Percentiles rank a stretch among this genome's conserved stretches.
These are phyloP conservation scores for Campoletis raptor DNA, from an alignment of 2,888 invertebrate genomes.

Conservation along the genomic window DNA sequence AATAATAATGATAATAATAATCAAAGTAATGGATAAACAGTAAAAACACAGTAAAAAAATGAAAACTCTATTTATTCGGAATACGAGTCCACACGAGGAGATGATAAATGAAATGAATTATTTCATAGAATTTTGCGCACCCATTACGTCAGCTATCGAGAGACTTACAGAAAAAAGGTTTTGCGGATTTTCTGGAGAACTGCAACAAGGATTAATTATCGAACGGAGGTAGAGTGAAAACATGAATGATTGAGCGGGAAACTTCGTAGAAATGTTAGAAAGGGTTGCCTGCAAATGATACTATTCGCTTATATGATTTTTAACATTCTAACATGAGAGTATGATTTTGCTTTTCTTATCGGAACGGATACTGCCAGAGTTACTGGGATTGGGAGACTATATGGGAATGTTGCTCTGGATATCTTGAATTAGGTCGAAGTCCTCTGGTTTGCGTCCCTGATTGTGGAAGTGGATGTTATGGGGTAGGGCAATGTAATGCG, in stretches of 20 bases:
- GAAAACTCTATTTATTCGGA: background rate
- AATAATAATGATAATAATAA: background rate
- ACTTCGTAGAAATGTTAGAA: background rate
- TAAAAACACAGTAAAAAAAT: no score
- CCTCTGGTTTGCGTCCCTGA: conserved; percentile 14
- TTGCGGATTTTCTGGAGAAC: conserved; percentile 15
- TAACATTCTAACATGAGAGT: background rate
- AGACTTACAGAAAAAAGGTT: conserved; percentile 34
- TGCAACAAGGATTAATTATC: conserved; percentile 35
- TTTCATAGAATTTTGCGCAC: background rate
- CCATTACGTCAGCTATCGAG: conserved; percentile 22
- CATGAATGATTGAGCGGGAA: background rate
- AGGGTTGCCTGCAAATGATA: background rate
- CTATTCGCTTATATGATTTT: no score
- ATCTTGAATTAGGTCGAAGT: no score
- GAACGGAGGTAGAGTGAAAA: conserved; percentile 37
- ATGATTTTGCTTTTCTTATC: conserved; percentile 12
- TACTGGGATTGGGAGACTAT: background rate
- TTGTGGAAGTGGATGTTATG: conserved; percentile 22
- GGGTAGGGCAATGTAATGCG: conserved; percentile 3
- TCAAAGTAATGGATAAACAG: background rate
- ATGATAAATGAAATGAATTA: background rate
- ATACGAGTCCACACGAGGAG: background rate
- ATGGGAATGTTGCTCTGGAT: conserved; percentile 42
- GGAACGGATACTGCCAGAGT: background rate